Evolutionary conservation across 2,888 invertebrate genomes (phyloP).

Genomic region (Chrysomela aeneicollis): DNA sequence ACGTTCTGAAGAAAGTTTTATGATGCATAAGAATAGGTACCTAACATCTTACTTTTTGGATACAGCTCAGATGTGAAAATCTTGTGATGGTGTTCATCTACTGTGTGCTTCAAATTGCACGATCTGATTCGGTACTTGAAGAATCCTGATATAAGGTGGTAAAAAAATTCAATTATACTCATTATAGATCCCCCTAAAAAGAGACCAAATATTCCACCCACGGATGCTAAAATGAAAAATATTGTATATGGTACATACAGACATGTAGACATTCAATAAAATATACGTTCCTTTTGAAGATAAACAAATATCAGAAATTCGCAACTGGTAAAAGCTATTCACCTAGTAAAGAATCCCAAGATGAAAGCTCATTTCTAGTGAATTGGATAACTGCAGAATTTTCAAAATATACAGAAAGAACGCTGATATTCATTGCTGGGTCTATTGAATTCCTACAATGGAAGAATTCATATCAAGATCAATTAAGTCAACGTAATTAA

Average conservation of each 20-base stretch:
- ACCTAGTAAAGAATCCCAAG: conserved; percentile 31
- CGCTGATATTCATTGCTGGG: conserved; percentile 23
- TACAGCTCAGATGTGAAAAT: conserved; percentile 11
- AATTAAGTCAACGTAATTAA: too few species aligned
- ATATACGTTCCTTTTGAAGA: too few species aligned
- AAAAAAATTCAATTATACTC: conserved; percentile 11
- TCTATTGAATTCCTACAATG: neutral
- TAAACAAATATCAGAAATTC: neutral
- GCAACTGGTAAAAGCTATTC: neutral
- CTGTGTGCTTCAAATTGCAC: neutral
- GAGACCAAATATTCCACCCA: conserved; percentile 13
- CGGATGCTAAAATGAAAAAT: conserved; percentile 7
- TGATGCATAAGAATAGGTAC: too few species aligned
- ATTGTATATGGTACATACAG: too few species aligned
- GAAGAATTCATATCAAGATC: neutral
- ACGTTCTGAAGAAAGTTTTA: too few species aligned
- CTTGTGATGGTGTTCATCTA: neutral
- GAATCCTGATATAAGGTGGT: neutral
- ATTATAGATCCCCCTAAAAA: conserved; percentile 19
- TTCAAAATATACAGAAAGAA: conserved; percentile 32
- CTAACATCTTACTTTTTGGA: conserved; percentile 1
- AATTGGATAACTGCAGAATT: conserved; percentile 30
- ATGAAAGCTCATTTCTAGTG: conserved; percentile 28
- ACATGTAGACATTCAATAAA: too few species aligned
- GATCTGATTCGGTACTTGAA: neutral